Base-by-base conservation (phyloP, 2,888 invertebrate species). In the Cataglyphis livida region DNA sequence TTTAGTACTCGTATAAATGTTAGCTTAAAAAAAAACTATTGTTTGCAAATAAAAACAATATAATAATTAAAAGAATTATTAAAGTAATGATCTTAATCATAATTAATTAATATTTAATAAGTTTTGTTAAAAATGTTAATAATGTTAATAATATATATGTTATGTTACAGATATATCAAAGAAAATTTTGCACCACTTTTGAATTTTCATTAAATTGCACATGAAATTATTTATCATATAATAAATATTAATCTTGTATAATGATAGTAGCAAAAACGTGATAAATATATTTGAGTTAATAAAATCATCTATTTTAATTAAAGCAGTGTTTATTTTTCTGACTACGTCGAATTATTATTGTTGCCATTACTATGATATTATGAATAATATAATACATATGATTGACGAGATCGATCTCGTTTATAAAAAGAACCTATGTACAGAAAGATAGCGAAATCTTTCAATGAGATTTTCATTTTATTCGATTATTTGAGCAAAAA, bases 231-330 rank as follows among this genome's bases (percentile, higher is more conserved):
- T 51, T 51, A 51, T 48, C 48, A 48, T 2, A n/a, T 51, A 3
- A 51, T 2, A 51, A 51, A 51, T 51, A 51, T 51, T n/a, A 51
- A n/a, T 51, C 2, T 51, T n/a, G n/a, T 51, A 48, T 48, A 51
- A 51, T 51, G n/a, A 48, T 48, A 6, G 2, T 7, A 2, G 7
- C 51, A 51, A n/a, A 51, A 51, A 51, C 48, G 5, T 51, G 51
- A n/a, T 51, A n/a, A n/a, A n/a, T 51, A 51, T 51, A 51, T 51
- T 51, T n/a, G 51, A 51, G n/a, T 51, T 51, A 51, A 51, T 51
- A 18, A 48, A 48, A 48, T 48, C 18, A 48, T 1, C 0, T 48
- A 1, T 6, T 48, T 48, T 48, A 18, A 48, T 48, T n/a, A 51
- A 51, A 51, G 6, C 7, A 51, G 7, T 51, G n/a, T 51, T n/a